A percentile compares a stretch with the other conserved stretches of the same genome.
Conservation (phyloP, 2,113 vertebrate species). For the Pipra filicauda region DNA sequence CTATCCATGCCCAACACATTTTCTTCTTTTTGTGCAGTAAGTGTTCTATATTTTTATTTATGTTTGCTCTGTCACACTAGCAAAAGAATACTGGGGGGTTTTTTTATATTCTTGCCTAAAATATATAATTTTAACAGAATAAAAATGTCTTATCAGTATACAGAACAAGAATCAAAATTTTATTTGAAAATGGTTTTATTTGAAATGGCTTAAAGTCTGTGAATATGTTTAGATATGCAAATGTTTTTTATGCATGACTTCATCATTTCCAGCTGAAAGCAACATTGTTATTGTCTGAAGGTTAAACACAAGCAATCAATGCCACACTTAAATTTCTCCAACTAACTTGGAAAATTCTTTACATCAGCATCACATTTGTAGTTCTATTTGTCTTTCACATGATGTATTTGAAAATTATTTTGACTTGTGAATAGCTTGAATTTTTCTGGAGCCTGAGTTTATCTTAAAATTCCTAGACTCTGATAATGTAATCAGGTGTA, state of each 20-base stretch:
- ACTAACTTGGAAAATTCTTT: not conserved
- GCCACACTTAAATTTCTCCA: not conserved
- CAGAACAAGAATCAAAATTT: not conserved
- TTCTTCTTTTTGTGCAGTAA: not conserved
- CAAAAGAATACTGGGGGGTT: not conserved
- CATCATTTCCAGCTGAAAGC: not conserved
- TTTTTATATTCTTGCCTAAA: not conserved
- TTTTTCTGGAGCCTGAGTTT: not conserved
- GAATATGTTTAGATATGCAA: not conserved
- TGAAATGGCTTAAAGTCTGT: not conserved
- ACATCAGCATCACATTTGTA: not conserved
- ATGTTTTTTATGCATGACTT: not conserved
- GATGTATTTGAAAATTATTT: not conserved
- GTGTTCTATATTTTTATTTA: not conserved
- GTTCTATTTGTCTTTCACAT: not conserved
- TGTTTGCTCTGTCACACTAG: not conserved
- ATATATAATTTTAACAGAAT: not conserved
- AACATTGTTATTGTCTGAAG: fast-evolving
- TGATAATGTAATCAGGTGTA: not conserved
- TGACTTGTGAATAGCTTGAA: not conserved
- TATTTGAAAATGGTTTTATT: not conserved
- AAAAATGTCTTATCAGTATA: not conserved
- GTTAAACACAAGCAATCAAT: not conserved
- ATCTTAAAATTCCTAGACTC: not conserved
- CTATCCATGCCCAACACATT: not conserved